These are phyloP conservation scores for Idris sp. DNA, from an alignment of 1,140 invertebrate species.

Conservation along the genomic window DNA sequence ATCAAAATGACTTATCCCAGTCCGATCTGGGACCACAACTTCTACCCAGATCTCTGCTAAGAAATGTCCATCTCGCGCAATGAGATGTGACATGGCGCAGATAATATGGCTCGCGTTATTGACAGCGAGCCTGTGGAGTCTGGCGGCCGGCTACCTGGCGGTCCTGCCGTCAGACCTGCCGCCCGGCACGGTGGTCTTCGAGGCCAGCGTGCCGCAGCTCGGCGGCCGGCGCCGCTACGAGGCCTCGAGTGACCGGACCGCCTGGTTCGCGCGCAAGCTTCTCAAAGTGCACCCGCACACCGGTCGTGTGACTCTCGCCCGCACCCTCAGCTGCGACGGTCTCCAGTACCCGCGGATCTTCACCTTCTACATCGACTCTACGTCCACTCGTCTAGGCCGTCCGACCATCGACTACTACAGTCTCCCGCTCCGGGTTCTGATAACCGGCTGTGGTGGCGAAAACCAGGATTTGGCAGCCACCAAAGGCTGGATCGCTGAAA, in stretches of 20 bases:
- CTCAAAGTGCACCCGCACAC: slow-evolving; percentile 85
- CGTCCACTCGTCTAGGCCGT: slow-evolving; percentile 83
- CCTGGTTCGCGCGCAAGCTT: slow-evolving; percentile 87
- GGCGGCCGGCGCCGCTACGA: slow-evolving; percentile 86
- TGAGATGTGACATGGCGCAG: slow-evolving; percentile 67
- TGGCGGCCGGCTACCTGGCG: slow-evolving; percentile 81
- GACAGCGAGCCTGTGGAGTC: slow-evolving; percentile 57
- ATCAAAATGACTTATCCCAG: too few species aligned
- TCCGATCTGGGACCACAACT: too few species aligned
- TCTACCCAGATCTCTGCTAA: too few species aligned
- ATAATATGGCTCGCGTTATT: slow-evolving; percentile 67
- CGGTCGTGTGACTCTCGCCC: slow-evolving; percentile 86
- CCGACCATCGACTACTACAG: slow-evolving; percentile 91
- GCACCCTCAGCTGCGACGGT: slow-evolving; percentile 86
- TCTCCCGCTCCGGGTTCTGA: slow-evolving; percentile 86
- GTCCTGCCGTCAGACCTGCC: slow-evolving; percentile 84
- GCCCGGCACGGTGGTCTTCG: slow-evolving; percentile 85
- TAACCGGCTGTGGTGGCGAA: slow-evolving; percentile 86
- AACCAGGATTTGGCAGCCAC: slow-evolving; percentile 84
- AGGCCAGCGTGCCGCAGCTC: slow-evolving; percentile 87
- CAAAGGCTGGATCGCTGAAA: slow-evolving; percentile 90
- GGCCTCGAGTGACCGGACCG: slow-evolving; percentile 87
- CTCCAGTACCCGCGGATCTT: slow-evolving; percentile 90
- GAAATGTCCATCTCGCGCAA: too few species aligned
- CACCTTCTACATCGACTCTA: slow-evolving; percentile 91